phyloP scores from a whole-genome alignment of 2,113 vertebrate species.

The Aramus guarauna region DNA sequence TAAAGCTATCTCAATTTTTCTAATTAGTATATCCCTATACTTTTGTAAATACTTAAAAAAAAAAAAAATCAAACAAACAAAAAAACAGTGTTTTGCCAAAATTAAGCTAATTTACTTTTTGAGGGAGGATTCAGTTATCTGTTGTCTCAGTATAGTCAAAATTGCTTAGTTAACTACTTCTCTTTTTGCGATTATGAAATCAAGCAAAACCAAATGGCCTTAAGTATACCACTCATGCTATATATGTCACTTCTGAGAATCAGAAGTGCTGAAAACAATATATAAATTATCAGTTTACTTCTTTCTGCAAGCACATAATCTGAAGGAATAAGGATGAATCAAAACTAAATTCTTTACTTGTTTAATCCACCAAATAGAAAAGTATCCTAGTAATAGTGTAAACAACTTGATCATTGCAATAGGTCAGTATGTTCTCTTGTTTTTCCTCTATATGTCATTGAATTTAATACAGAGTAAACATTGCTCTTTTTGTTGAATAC shows the following conservation, averaged over 20 bases:
- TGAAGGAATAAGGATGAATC: neutral
- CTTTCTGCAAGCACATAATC: neutral
- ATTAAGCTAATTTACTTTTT: neutral
- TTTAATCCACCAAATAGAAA: neutral
- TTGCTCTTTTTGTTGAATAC: neutral
- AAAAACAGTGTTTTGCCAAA: neutral
- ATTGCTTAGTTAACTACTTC: neutral
- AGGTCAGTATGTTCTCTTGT: neutral
- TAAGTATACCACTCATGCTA: neutral
- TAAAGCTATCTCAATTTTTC: neutral
- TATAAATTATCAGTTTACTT: neutral
- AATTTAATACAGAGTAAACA: neutral
- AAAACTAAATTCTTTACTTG: neutral
- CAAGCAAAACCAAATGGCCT: neutral
- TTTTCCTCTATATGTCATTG: neutral
- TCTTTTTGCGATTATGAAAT: neutral
- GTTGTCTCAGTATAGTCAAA: neutral
- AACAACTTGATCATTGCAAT: neutral
- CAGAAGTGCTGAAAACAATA: neutral
- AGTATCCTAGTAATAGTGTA: neutral
- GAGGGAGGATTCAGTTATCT: neutral
- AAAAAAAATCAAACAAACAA: no score
- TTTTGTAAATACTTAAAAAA: neutral
- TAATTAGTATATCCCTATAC: neutral
- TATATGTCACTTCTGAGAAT: neutral